Evolutionary conservation across 2,888 invertebrate genomes (phyloP).

Genomic region (Hypselothyrea guttata): DNA sequence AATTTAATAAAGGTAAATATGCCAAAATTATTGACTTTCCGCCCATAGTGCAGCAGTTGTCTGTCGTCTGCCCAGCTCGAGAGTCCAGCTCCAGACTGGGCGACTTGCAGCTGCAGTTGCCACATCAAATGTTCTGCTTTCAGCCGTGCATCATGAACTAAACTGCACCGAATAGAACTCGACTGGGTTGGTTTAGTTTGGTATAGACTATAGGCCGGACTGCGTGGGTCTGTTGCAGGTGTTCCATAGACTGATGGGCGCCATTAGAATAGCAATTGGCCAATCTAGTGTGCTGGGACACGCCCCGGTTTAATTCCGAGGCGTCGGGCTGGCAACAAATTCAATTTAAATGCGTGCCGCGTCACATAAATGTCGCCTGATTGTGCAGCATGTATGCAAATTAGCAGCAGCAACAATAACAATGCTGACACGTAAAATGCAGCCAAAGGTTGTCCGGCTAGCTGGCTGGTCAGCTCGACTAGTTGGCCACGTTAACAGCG

Average conservation of each 20-base stretch:
- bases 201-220: background rate
- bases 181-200: conserved; percentile 31
- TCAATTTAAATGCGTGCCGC: conserved; percentile 57
- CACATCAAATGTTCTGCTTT: conserved; percentile 35
- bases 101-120: conserved; percentile 5
- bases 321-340: conserved; percentile 57
- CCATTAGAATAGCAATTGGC: conserved; percentile 55
- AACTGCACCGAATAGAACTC: no score
- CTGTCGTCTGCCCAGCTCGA: no score
- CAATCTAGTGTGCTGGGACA: conserved; percentile 19
- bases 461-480: conserved; percentile 30
- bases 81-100: background rate
- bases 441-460: conserved; percentile 62
- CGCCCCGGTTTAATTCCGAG: conserved; percentile 48
- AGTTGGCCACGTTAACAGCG: conserved; percentile 45
- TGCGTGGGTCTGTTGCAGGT: conserved; percentile 67
- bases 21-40: no score
- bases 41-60: no score
- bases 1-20: no score
- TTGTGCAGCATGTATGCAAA: conserved; percentile 62
- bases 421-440: conserved; percentile 69
- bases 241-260: conserved; percentile 71
- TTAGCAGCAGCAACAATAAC: conserved; percentile 43
- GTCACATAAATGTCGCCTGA: conserved; percentile 57
- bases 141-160: conserved; percentile 5